Evolutionary conservation across 2,888 invertebrate genomes (phyloP).

Genomic region (Pseudococcus longispinus): DNA sequence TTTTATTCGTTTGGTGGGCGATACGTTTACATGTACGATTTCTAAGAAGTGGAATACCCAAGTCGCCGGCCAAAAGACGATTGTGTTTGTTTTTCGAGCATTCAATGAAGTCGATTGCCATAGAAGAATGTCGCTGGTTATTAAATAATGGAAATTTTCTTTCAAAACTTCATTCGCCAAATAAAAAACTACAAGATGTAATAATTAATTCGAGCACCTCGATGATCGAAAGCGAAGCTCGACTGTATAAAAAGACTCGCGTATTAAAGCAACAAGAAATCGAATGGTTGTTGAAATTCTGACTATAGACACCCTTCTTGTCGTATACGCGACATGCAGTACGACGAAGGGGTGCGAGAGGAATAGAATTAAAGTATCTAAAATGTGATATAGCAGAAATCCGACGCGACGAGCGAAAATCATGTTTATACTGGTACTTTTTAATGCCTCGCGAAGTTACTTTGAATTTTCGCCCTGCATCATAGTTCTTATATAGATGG

Average conservation of each 20-base stretch:
- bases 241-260: background rate
- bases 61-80: background rate
- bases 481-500: slow-evolving; percentile 17
- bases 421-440: slow-evolving; percentile 23
- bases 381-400: background rate
- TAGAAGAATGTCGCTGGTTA: background rate
- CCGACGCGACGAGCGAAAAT: background rate
- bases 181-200: background rate
- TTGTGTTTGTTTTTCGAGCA: background rate
- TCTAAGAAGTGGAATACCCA: background rate
- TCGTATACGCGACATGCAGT: background rate
- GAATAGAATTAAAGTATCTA: background rate
- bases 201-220: background rate
- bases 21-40: slow-evolving; percentile 3
- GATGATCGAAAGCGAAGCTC: background rate
- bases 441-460: slow-evolving; percentile 4
- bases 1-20: slow-evolving; percentile 1
- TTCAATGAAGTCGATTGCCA: background rate
- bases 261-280: background rate
- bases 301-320: background rate
- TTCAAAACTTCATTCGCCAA: background rate
- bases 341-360: background rate
- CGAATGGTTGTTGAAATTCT: background rate
- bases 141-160: background rate
- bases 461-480: slow-evolving; percentile 8